Conservation (phyloP, 2,888 invertebrate species). For the Agelastica alni region DNA sequence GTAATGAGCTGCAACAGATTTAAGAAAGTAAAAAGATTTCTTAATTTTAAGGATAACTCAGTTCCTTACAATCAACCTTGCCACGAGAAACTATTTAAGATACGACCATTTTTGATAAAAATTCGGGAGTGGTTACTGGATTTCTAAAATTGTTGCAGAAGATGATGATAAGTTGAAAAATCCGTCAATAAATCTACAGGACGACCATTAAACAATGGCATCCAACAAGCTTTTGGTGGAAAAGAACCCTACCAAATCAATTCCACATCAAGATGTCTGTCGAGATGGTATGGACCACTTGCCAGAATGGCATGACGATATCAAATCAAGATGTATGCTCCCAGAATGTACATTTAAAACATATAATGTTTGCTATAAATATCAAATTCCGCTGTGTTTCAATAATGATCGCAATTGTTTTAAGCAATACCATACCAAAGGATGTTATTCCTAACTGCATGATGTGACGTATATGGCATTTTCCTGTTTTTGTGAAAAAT, state of each 20-base stretch:
- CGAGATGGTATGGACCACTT: too few species aligned
- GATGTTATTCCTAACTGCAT: constrained; percentile 5
- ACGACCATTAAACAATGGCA: constrained; percentile 10
- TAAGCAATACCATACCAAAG: constrained; percentile 19
- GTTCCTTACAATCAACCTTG: too few species aligned
- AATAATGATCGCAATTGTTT: constrained; percentile 26
- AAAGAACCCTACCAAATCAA: constrained; percentile 12
- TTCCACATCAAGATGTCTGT: constrained; percentile 18
- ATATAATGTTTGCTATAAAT: constrained; percentile 20
- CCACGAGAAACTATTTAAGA: too few species aligned
- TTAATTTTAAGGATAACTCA: constrained; percentile 4
- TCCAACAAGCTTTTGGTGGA: neutral
- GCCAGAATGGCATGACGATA: constrained; percentile 21
- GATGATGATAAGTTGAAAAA: constrained; percentile 9
- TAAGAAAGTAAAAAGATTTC: constrained; percentile 8
- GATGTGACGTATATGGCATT: neutral
- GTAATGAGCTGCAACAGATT: constrained; percentile 18
- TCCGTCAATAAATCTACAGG: constrained; percentile 13
- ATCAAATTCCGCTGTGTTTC: constrained; percentile 19
- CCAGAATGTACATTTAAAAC: constrained; percentile 20
- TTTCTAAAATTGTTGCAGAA: constrained; percentile 11
- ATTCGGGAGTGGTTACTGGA: constrained; percentile 6
- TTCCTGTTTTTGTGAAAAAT: neutral
- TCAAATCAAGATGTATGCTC: constrained; percentile 15
- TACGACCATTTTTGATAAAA: constrained; percentile 6